A percentile compares a stretch with the other conserved stretches of the same genome.
Conservation (phyloP, 2,797 vertebrate species). For the Manis pentadactyla region DNA sequence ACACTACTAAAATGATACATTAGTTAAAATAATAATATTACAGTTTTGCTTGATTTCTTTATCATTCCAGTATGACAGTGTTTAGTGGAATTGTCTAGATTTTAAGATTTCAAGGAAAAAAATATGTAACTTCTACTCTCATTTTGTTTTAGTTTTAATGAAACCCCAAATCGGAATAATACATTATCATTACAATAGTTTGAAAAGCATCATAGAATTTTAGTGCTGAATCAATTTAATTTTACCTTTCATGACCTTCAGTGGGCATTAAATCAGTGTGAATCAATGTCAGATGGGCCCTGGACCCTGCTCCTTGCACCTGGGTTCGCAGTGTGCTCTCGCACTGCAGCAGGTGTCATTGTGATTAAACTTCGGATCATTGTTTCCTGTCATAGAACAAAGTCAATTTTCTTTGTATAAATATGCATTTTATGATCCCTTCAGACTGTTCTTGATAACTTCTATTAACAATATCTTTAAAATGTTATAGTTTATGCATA, state of each 20-base stretch:
- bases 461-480: conserved; percentile 54
- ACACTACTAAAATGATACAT: not conserved
- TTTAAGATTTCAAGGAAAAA: conserved; percentile 32
- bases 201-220: conserved; percentile 77
- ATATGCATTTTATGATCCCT: not conserved
- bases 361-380: not conserved
- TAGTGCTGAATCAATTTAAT: conserved; percentile 69
- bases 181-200: conserved; percentile 62
- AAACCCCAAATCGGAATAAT: conserved; percentile 74
- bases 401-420: not conserved
- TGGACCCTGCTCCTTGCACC: not conserved
- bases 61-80: not conserved
- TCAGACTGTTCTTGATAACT: not conserved
- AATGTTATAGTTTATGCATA: not conserved
- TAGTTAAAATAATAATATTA: not conserved
- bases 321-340: conserved; percentile 19
- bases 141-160: conserved; percentile 33
- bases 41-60: not conserved
- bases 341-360: not conserved
- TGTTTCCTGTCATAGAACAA: not conserved
- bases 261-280: conserved; percentile 59
- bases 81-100: not conserved
- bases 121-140: conserved; percentile 14
- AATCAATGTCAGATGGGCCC: conserved; percentile 68
- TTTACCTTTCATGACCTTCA: conserved; percentile 73